Percentiles rank a stretch among this genome's conserved stretches.
phyloP scores from a whole-genome alignment of 2,113 vertebrate species.

The Melospiza melodia region DNA sequence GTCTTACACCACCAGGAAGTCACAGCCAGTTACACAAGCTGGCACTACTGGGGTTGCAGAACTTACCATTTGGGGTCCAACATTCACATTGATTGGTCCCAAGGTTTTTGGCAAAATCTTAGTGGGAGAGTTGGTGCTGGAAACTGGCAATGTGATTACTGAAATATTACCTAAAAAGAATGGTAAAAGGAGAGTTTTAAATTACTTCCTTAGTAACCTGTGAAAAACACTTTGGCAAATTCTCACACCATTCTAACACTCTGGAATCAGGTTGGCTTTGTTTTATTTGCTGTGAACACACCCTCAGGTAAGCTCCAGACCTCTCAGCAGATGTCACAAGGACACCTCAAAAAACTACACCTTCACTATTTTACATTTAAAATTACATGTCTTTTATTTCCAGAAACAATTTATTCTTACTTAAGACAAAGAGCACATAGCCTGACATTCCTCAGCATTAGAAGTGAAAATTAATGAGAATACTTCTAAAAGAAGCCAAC shows the following conservation, averaged over 20 bases:
- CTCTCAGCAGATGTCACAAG: not conserved
- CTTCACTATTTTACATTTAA: not conserved
- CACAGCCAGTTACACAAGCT: not conserved
- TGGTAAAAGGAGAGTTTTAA: not conserved
- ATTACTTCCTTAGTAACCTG: not conserved
- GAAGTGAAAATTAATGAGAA: not conserved
- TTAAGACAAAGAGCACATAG: not conserved
- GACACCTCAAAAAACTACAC: not conserved
- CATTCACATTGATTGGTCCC: slow-evolving; percentile 81
- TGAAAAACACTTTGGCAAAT: not conserved
- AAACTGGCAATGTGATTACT: slow-evolving; percentile 74
- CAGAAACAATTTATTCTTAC: not conserved
- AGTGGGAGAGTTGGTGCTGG: slow-evolving; percentile 73
- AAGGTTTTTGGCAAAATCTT: slow-evolving; percentile 82
- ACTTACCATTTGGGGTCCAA: slow-evolving; percentile 84
- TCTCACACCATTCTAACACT: not conserved
- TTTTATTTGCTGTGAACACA: not conserved
- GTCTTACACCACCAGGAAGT: not conserved
- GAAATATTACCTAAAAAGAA: slow-evolving; percentile 76
- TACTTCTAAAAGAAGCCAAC: not conserved
- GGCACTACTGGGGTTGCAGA: not conserved
- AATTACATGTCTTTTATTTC: not conserved
- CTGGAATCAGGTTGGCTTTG: not conserved
- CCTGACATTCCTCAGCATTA: not conserved
- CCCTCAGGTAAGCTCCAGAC: not conserved